Conservation (phyloP, 2,888 invertebrate species). For the Epistrophella euchroma region DNA sequence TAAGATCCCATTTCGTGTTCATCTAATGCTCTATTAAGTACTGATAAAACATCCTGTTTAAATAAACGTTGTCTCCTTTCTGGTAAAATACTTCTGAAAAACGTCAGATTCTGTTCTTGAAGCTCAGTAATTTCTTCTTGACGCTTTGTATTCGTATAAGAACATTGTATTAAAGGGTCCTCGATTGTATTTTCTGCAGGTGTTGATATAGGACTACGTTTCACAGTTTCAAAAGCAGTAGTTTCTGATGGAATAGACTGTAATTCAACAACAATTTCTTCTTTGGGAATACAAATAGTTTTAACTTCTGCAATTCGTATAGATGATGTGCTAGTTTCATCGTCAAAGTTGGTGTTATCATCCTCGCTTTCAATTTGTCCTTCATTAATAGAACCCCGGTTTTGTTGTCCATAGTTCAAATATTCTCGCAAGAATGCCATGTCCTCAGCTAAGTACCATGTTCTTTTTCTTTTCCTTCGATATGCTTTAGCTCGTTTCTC, state of each 20-base stretch:
- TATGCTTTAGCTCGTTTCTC: background rate
- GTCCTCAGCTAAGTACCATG: conserved; percentile 7
- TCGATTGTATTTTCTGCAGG: background rate
- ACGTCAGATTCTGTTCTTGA: conserved; percentile 19
- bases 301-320: background rate
- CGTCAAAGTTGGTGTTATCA: background rate
- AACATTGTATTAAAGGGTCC: background rate
- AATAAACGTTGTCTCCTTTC: conserved; percentile 15
- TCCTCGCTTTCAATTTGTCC: background rate
- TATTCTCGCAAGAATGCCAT: conserved; percentile 3
- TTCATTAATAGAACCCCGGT: background rate
- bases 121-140: background rate
- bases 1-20: conserved; percentile 22
- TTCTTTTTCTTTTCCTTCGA: background rate
- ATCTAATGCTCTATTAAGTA: background rate
- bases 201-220: background rate
- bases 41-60: background rate
- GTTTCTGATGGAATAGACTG: background rate
- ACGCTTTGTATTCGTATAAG: background rate
- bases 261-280: background rate
- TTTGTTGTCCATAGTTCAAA: background rate
- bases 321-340: conserved; percentile 6
- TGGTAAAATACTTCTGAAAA: conserved; percentile 22
- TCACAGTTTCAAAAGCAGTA: background rate
- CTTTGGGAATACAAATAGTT: background rate